phyloP scores from a whole-genome alignment of 2,888 invertebrate genomes.

The Cetonia aurata region DNA sequence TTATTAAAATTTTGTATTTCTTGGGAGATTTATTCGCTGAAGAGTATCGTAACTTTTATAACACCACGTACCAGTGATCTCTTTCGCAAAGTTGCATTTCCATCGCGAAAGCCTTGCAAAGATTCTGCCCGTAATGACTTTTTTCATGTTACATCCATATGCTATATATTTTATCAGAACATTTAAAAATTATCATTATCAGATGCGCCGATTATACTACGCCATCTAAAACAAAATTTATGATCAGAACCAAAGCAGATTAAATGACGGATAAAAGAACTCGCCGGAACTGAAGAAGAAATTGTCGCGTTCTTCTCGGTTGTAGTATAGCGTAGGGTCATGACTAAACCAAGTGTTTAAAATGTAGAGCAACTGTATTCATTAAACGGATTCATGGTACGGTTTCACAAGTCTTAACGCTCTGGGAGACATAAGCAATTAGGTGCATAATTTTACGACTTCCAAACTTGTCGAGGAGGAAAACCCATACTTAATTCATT shows the following conservation, averaged over 20 bases:
- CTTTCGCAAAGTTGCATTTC: too few relatives aligned
- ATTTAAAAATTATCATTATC: constrained; percentile 21
- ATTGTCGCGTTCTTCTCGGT: not conserved
- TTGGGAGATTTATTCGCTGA: too few relatives aligned
- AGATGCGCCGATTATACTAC: not conserved
- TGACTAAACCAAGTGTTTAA: constrained; percentile 48
- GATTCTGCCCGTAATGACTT: constrained; percentile 1
- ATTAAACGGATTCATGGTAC: constrained; percentile 61
- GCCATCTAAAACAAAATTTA: constrained; percentile 17
- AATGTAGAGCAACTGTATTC: constrained; percentile 59
- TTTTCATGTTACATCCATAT: not conserved
- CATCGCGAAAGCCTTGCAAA: not conserved
- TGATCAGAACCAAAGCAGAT: constrained; percentile 11
- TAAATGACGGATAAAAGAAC: constrained; percentile 23
- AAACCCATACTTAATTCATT: constrained; percentile 41
- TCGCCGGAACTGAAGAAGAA: constrained; percentile 22
- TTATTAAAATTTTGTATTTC: not conserved
- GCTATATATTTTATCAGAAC: constrained; percentile 3
- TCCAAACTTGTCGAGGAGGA: constrained; percentile 37
- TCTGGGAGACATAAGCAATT: constrained; percentile 65
- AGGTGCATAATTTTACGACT: constrained; percentile 67
- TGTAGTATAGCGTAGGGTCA: constrained; percentile 20
- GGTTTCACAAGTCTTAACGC: constrained; percentile 63
- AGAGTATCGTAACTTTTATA: too few relatives aligned
- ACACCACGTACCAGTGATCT: too few relatives aligned